These are phyloP conservation scores for Geotrupes spiniger DNA, from an alignment of 2,888 invertebrate genomes.

Conservation along the genomic window DNA sequence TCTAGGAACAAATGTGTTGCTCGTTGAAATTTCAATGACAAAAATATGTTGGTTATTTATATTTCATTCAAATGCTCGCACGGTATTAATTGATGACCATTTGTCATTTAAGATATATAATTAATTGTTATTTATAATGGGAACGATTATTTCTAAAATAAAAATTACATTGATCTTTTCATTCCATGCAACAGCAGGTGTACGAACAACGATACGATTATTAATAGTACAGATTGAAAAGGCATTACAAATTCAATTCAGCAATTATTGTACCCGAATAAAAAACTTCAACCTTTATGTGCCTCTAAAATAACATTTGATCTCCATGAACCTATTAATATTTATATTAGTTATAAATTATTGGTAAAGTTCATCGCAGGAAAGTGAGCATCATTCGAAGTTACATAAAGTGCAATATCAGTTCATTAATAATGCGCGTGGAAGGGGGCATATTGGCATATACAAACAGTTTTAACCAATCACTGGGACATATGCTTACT, in stretches of 20 bases:
- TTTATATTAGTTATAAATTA: constrained; percentile 37
- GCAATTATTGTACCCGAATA: constrained; percentile 12
- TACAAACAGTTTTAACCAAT: constrained; percentile 35
- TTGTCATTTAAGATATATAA: neutral
- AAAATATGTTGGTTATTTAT: too few relatives aligned
- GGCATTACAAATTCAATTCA: constrained; percentile 12
- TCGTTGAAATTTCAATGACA: too few relatives aligned
- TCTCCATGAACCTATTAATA: constrained; percentile 33
- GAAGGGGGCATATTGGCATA: constrained; percentile 33
- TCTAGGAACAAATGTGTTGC: too few relatives aligned
- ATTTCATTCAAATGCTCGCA: too few relatives aligned
- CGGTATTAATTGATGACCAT: neutral
- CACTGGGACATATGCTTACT: constrained; percentile 28
- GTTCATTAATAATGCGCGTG: constrained; percentile 36
- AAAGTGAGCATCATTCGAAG: constrained; percentile 31
- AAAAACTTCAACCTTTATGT: constrained; percentile 14
- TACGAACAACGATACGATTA: constrained; percentile 6
- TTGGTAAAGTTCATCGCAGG: constrained; percentile 35
- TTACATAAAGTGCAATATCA: constrained; percentile 36
- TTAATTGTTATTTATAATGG: constrained; percentile 1
- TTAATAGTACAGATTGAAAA: constrained; percentile 1
- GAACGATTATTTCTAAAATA: constrained; percentile 5
- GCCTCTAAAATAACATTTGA: constrained; percentile 27
- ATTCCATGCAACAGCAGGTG: constrained; percentile 9
- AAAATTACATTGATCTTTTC: neutral